A percentile compares a stretch with the other conserved stretches of the same genome.
These are phyloP conservation scores for Aphis gossypii DNA, from an alignment of 1,140 invertebrate genomes.

Conservation along the genomic window DNA sequence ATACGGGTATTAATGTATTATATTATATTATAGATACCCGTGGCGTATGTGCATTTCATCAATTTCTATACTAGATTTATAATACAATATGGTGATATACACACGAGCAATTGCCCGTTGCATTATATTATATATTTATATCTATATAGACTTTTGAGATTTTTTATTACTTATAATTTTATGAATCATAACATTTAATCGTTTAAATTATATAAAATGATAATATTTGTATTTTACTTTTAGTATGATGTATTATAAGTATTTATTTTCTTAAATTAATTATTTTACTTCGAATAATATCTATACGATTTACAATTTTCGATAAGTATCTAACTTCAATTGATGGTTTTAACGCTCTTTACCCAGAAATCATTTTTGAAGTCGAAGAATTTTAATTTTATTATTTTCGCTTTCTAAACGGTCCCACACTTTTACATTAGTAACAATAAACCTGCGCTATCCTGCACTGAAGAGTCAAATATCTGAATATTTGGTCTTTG, in stretches of 20 bases:
- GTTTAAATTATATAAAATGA: no score
- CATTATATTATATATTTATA: neutral
- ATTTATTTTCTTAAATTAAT: no score
- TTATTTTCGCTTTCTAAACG: neutral
- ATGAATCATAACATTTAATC: no score
- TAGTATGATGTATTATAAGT: no score
- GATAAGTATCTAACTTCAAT: neutral
- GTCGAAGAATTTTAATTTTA: no score
- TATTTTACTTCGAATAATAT: no score
- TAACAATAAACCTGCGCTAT: neutral
- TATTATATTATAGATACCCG: neutral
- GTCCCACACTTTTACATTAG: no score
- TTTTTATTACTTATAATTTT: neutral
- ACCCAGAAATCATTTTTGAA: neutral
- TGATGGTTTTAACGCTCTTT: no score
- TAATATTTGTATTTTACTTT: no score
- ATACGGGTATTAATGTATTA: neutral
- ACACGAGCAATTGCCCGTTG: neutral
- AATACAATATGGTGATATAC: neutral
- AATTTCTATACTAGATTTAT: neutral
- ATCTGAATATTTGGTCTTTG: neutral
- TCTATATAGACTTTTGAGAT: neutral
- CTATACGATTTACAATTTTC: neutral
- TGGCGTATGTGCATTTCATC: neutral
- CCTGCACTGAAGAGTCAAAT: no score